Evolutionary conservation across 2,888 invertebrate species (phyloP), one percentile per base, ranked within the genome.

Genomic region (Leptothorax acervorum): DNA sequence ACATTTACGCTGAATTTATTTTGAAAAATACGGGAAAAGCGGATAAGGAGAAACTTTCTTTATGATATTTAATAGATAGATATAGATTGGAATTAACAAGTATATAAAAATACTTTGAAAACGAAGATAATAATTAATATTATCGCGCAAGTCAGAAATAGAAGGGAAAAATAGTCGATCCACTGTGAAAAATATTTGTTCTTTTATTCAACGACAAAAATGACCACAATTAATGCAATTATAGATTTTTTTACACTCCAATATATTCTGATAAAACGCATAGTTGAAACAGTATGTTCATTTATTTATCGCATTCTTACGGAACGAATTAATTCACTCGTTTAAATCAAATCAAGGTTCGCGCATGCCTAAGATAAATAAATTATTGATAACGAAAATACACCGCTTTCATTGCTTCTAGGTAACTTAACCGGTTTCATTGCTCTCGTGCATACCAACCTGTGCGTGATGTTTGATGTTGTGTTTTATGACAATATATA

Each of bases 391-490:
- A 70, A 76, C 15, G 23, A 79, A 79, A 70, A 35, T n/a, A 35
- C 9, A 5, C 23, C 15, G 55, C 15, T 23, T 68, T 42, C 23
- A 45, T 70, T 48, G 35, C 48, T 35, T 23, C 18, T 48, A 60
- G 70, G 48, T 48, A 23, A 79, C 35, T 78, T 28, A 60, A 79
- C 71, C 71, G 71, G 71, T 79, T 79, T 70, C 48, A 23, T 15
- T 48, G 11, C 71, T 48, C 35, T 39, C 28, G 57, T 42, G 23
- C 23, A 48, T 23, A 15, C 0, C 6, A 39, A 70, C 15, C 42
- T 39, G 42, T 15, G n/a, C 60, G 42, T 66, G 42, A 23, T 39
- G 8, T 42, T 79, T 70, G 6, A 55, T 18, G 48, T 57, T 57
- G 9, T 45, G 63, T 57, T 63, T 48, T 55, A 53, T 55, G 68